Base-by-base conservation (phyloP, 1,140 invertebrate genomes). In the Trichomalopsis sarcophagae region DNA sequence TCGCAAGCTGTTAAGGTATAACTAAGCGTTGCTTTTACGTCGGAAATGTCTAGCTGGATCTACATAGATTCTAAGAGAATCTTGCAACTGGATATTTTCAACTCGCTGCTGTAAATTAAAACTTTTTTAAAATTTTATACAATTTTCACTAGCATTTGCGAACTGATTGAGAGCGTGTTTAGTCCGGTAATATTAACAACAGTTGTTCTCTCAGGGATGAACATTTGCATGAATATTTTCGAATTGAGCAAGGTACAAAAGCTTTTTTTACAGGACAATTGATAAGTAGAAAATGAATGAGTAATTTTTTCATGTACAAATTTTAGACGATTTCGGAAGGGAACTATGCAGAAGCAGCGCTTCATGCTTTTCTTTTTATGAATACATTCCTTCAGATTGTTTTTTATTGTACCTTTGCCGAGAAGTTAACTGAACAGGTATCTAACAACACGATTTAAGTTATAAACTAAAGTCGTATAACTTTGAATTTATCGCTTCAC, bases 401-500 rank as follows among this genome's bases (percentile, higher is more conserved):
- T 4, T 50, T 77, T 30, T 77, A 77, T 50, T 77, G 75, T 50
- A 77, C 47, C 2, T 77, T 77, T 50, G 40, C 75, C 14, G 40
- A 77, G 44, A 27, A n/a, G 47, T 30, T 77, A 14, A 77, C 75
- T 11, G 40, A 77, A 30, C 40, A 77, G 44, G 75, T 77, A 77
- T 33, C 73, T 4, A 33, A 21, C 66, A 44, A 40, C 44, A 47
- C 7, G 44, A 44, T n/a, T 33, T 75, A 21, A 14, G 17, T 0
- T 62, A 44, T 10, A 9, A 7, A 3, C 0, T 21, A n/a, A 62
- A 7, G 6, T 6, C 3, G 5, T 36, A 17, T 17, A 11, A 14
- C 27, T 27, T 50, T 50, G 14, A 0, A 62, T 62, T n/a, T 21
- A 17, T n/a, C 40, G 33, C 11, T 14, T 71, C 23, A 17, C 69